phyloP scores from a whole-genome alignment of 2,797 vertebrate species.

The Sternotherus odoratus region DNA sequence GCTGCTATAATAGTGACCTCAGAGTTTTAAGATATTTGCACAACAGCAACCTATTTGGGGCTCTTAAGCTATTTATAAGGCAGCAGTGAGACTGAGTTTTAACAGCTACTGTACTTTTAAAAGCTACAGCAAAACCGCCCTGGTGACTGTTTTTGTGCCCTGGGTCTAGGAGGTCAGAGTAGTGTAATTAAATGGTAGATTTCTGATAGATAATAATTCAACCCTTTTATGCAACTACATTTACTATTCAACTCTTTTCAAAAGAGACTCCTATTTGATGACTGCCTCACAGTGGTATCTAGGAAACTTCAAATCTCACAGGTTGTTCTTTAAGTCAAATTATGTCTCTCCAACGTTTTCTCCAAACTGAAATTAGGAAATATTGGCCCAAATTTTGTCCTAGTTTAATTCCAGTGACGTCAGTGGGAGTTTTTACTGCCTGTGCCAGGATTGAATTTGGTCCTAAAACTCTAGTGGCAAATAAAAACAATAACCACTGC shows the following conservation, averaged over 20 bases:
- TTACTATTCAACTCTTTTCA: not conserved
- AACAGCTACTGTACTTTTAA: slow-evolving; percentile 5
- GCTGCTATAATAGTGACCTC: slow-evolving; percentile 11
- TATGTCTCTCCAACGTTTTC: not conserved
- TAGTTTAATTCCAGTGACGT: not conserved
- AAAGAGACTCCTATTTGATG: not conserved
- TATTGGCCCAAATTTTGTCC: not conserved
- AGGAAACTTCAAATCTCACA: not conserved
- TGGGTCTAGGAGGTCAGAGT: not conserved
- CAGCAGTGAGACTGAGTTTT: not conserved
- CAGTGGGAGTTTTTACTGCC: not conserved
- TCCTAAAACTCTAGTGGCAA: not conserved
- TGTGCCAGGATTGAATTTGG: not conserved
- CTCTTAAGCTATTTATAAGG: slow-evolving; percentile 27
- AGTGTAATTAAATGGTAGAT: accelerated
- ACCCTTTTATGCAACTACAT: not conserved
- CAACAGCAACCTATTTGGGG: slow-evolving; percentile 23
- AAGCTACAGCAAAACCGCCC: slow-evolving; percentile 22
- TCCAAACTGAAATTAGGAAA: not conserved
- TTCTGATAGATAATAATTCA: not conserved
- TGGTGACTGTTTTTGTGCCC: not conserved
- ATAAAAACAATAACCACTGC: not conserved
- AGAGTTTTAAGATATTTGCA: slow-evolving; percentile 33
- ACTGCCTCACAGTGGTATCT: not conserved
- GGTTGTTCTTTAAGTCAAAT: not conserved